A percentile compares a stretch with the other conserved stretches of the same genome.
Evolutionary conservation across 2,113 vertebrate species (phyloP).

Genomic region (Cyanoderma ruficeps): DNA sequence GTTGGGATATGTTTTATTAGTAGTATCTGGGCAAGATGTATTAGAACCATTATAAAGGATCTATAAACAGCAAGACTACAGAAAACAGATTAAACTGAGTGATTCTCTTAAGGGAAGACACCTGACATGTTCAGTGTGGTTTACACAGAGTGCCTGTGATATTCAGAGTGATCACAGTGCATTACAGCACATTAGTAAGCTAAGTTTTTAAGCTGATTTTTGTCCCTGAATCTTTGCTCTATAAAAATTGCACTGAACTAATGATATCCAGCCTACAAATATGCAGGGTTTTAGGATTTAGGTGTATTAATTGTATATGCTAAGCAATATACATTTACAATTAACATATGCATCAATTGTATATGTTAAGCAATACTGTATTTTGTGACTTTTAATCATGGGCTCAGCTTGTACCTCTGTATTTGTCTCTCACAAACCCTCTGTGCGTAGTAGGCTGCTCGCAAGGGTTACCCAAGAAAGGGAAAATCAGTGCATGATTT

Average conservation of each 20-base stretch:
- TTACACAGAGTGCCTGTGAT: not conserved
- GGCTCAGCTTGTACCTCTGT: not conserved
- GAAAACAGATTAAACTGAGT: not conserved
- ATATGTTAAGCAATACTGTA: not conserved
- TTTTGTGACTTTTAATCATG: not conserved
- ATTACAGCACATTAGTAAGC: not conserved
- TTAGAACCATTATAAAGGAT: not conserved
- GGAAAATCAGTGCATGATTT: not conserved
- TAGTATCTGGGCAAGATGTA: not conserved
- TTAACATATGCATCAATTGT: not conserved
- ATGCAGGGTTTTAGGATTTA: not conserved
- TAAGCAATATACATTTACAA: not conserved
- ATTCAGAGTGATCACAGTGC: not conserved
- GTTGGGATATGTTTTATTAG: not conserved
- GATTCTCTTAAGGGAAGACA: not conserved
- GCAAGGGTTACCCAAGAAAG: fast-evolving
- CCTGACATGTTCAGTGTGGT: not conserved
- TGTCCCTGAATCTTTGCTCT: not conserved
- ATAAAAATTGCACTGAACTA: not conserved
- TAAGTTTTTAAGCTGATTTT: not conserved
- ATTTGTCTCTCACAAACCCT: not conserved
- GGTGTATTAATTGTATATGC: not conserved
- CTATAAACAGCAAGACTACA: not conserved
- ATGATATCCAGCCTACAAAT: not conserved
- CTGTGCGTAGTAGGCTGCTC: not conserved